Conservation (phyloP, 2,113 vertebrate species). For the Elephas maximus region DNA sequence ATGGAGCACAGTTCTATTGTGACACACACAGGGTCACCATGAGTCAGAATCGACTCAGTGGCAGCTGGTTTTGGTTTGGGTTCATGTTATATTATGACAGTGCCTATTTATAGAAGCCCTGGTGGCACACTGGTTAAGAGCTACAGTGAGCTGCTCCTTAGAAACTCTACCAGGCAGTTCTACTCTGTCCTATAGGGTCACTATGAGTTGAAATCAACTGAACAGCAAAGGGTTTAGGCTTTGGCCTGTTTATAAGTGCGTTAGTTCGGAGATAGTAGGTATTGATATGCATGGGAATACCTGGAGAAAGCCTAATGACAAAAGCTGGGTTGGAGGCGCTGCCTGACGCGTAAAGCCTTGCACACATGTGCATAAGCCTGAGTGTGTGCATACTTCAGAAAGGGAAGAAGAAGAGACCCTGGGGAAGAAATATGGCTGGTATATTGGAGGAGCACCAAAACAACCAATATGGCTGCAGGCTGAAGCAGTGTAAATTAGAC, state of each 20-base stretch:
- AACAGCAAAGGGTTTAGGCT: no score
- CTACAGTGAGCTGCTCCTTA: no score
- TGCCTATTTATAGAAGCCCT: neutral
- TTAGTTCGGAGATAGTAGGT: neutral
- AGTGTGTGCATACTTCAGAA: neutral
- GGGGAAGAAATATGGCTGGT: neutral
- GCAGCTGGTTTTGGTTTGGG: neutral
- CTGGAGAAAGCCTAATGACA: neutral
- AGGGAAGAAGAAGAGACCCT: neutral
- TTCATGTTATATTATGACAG: neutral
- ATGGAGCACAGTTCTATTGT: neutral
- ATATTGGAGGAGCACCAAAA: neutral
- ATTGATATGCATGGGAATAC: neutral
- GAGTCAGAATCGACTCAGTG: neutral
- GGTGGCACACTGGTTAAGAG: no score
- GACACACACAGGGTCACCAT: neutral
- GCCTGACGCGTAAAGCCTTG: neutral
- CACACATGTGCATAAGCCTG: neutral
- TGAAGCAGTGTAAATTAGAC: neutral
- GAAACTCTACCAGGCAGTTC: no score
- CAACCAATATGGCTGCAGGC: neutral
- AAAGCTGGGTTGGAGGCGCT: fast-evolving
- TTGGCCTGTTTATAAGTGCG: neutral
- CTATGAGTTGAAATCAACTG: no score
- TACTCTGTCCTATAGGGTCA: no score